phyloP scores from a whole-genome alignment of 2,888 invertebrate genomes.

The Anoncus sp. region DNA sequence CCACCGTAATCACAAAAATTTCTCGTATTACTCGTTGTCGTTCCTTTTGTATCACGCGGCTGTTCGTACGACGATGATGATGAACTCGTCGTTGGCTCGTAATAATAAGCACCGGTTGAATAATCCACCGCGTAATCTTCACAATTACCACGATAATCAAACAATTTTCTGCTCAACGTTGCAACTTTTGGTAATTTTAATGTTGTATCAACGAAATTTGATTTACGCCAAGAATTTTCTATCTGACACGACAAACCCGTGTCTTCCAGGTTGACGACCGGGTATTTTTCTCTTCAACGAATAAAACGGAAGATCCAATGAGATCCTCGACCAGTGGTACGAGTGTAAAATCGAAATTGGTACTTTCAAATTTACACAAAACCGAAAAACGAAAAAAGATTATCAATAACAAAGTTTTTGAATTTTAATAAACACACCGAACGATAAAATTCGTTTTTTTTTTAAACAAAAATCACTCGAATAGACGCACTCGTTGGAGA shows the following conservation, averaged over 20 bases:
- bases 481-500: no score
- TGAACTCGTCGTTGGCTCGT: conserved; percentile 46
- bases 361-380: no score
- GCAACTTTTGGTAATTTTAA: conserved; percentile 48
- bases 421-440: no score
- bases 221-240: conserved; percentile 58
- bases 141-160: conserved; percentile 52
- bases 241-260: conserved; percentile 51
- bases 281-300: neutral
- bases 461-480: no score
- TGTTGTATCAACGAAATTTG: conserved; percentile 27
- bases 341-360: no score
- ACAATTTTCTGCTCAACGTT: conserved; percentile 51
- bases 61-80: conserved; percentile 53
- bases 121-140: conserved; percentile 60
- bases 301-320: neutral
- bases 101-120: conserved; percentile 48
- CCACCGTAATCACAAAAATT: conserved; percentile 49
- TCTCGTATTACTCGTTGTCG: conserved; percentile 32
- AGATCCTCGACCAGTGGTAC: no score
- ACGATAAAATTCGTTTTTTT: no score
- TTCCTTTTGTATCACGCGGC: conserved; percentile 30
- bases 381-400: no score
- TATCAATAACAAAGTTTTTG: no score
- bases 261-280: conserved; percentile 62